Base-by-base conservation (phyloP, 2,888 invertebrate species). In the Cheilosia pagana region DNA sequence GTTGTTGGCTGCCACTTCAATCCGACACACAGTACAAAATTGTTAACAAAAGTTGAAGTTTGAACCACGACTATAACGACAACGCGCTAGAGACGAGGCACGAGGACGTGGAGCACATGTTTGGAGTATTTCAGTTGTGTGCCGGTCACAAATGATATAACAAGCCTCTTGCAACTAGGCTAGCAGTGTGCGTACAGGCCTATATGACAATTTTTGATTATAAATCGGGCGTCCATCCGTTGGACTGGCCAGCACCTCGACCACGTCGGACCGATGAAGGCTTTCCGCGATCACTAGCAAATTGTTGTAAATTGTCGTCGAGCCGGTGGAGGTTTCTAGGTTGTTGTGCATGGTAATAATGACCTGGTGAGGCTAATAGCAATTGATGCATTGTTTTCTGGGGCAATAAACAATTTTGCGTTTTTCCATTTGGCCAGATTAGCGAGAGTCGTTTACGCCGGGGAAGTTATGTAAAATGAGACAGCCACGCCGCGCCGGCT, bases 311-410 rank as follows among this genome's bases (percentile, higher is more conserved):
- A 39, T 65, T 78, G 55, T 62, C 50, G 25, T 19, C 41, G 53
- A 12, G n/a, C 10, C 10, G 39, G 12, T n/a, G 53, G 65, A 25
- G 21, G 16, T 60, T 62, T 60, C 31, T 72, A 43, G 35, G 60
- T 35, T 63, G 41, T 43, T 39, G 72, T 35, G 53, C 59, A 67
- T 48, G 48, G 48, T 23, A 53, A 67, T 53, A 76, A 72, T 28
- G 41, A 43, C 70, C 35, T 62, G 57, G 53, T 72, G 78, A 77
- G 35, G 82, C 77, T 82, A 82, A 82, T 77, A 55, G 67, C 60
- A 35, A 55, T 59, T 82, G 82, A 82, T 78, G 82, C 72, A 82
- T 82, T 77, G 82, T 77, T 72, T 82, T 77, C 77, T 82, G 77
- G 62, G 35, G 60, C 67, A 77, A 82, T 82, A 77, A 82, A 77